Evolutionary conservation across 2,888 invertebrate genomes (phyloP), one percentile per base, ranked within the genome.

Genomic region (Nemapogon koenigi): DNA sequence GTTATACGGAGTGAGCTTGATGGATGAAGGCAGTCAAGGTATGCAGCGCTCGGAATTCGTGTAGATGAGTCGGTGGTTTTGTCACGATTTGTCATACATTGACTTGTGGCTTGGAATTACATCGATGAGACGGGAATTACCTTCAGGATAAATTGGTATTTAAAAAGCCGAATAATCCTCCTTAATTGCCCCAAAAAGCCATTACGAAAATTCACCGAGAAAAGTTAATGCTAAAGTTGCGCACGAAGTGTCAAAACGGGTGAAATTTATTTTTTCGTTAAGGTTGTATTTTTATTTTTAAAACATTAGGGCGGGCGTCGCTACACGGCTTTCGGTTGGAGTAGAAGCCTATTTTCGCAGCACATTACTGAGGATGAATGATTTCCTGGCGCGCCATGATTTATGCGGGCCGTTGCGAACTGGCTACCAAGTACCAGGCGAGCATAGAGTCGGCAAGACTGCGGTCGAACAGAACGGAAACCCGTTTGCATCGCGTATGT

Each of bases 31-130:
- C 57, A 59, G 57, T 59, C 13, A 57, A 60, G 65, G 65, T 62
- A 65, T 62, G 66, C 67, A 64, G 57, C 59, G 49, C 52, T 54
- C 57, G 62, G 62, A 65, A 65, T 66, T 63, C 64, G 52, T 62
- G 55, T 58, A 55, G 65, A 67, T 68, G 67, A 67, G 60, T 66
- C 60, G 64, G 68, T 68, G 75, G 75, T 75, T 73, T 72, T 76
- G 76, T 76, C 73, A 71, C 71, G 68, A 73, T 75, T 75, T 75
- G 75, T 76, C 70, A 72, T 70, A 75, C 68, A 71, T 57, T 60
- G 59, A 62, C 59, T 59, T 71, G 72, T 57, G 73, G 72, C 73
- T 68, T 61, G 53, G 19, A 52, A 52, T 11, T 19, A 30, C n/a
- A 11, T 15, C 10, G 6, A 8, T 67, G 69, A 64, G 69, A 70